These are phyloP conservation scores for Perognathus longimembris DNA, from an alignment of 2,113 vertebrate genomes.

Conservation along the genomic window DNA sequence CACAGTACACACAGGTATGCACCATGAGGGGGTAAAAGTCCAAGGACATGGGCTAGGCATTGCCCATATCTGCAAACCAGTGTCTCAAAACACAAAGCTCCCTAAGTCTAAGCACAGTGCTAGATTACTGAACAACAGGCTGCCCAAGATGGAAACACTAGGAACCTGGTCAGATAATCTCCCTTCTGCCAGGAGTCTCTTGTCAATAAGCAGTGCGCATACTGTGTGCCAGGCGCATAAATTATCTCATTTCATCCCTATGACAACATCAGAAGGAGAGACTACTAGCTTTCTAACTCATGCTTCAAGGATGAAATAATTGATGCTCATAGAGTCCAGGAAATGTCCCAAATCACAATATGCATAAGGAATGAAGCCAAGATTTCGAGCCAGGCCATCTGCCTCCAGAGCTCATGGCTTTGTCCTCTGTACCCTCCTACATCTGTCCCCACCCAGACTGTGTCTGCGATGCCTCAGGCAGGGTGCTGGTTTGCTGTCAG, in stretches of 20 bases:
- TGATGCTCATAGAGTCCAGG: not conserved
- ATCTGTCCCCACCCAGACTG: not conserved
- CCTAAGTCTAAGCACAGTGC: not conserved
- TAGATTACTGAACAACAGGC: not conserved
- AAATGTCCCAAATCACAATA: not conserved
- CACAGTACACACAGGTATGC: not conserved
- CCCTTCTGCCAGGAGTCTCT: not conserved
- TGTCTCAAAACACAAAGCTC: not conserved
- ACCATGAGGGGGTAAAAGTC: not conserved
- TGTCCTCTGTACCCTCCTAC: not conserved
- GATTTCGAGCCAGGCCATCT: not conserved
- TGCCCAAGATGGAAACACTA: not conserved
- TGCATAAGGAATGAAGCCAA: not conserved
- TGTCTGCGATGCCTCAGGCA: not conserved
- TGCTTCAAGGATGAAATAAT: not conserved
- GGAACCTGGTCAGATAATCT: not conserved
- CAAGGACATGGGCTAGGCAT: too few species aligned
- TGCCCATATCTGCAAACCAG: not conserved
- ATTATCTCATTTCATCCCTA: slow-evolving; percentile 23
- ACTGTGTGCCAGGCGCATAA: not conserved
- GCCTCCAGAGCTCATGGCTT: not conserved
- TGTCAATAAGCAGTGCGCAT: slow-evolving; percentile 1
- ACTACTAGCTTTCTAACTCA: not conserved
- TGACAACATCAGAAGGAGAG: slow-evolving; percentile 1
- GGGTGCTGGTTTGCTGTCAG: not conserved